A percentile compares a stretch with the other conserved stretches of the same genome.
Evolutionary conservation across 2,888 invertebrate genomes (phyloP).

Genomic region (Hipparchia semele): DNA sequence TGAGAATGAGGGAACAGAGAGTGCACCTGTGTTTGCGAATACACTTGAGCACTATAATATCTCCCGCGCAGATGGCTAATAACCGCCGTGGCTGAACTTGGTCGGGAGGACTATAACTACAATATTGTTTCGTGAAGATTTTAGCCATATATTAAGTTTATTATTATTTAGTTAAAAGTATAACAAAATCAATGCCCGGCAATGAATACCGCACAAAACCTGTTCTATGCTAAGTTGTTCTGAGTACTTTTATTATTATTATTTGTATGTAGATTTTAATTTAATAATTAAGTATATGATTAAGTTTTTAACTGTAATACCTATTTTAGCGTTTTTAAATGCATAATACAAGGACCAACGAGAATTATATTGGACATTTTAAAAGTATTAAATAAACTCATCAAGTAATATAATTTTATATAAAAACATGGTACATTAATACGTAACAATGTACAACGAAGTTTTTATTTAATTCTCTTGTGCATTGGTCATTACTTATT

Average conservation of each 20-base stretch:
- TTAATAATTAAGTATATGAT: slow-evolving; percentile 42
- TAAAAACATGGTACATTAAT: neutral
- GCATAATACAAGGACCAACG: slow-evolving; percentile 24
- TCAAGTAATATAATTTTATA: neutral
- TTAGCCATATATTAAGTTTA: neutral
- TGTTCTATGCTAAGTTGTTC: slow-evolving; percentile 66
- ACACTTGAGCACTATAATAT: no score
- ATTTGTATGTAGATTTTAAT: slow-evolving; percentile 48
- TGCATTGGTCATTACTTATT: no score
- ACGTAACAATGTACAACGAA: neutral
- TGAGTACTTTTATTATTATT: slow-evolving; percentile 51
- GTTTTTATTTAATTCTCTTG: neutral
- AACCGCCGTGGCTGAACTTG: no score
- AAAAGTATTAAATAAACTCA: neutral
- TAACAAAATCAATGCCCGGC: neutral
- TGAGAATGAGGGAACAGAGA: no score
- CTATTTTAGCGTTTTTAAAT: slow-evolving; percentile 40
- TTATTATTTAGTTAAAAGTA: neutral
- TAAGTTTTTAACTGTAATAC: slow-evolving; percentile 52
- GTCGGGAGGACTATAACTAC: no score
- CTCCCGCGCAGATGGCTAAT: no score
- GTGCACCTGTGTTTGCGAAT: no score
- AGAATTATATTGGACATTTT: neutral
- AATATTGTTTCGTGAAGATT: no score
- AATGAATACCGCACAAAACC: slow-evolving; percentile 61